These are phyloP conservation scores for Chelon labrosus DNA, from an alignment of 2,797 vertebrate species.

Conservation along the genomic window DNA sequence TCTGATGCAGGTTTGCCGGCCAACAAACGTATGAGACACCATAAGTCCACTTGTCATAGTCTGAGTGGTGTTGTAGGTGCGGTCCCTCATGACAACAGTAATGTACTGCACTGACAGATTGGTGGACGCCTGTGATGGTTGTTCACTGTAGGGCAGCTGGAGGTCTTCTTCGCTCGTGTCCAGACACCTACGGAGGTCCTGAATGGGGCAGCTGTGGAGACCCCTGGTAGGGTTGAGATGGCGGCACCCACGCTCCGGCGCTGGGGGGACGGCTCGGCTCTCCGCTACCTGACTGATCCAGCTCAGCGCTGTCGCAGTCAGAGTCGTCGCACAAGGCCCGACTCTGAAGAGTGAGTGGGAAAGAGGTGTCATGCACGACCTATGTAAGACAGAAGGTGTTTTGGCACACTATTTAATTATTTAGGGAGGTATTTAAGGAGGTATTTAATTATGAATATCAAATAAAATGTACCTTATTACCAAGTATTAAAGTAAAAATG, in stretches of 20 bases:
- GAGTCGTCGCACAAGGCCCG: constrained; percentile 90
- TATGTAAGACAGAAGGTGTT: background rate
- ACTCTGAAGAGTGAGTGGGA: constrained; percentile 64
- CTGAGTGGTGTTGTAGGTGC: constrained; percentile 67
- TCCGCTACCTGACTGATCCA: constrained; percentile 92
- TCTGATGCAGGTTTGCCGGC: constrained; percentile 65
- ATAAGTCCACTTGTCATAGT: constrained; percentile 73
- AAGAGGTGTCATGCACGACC: constrained; percentile 8
- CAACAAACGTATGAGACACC: constrained; percentile 72
- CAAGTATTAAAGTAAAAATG: too few species aligned
- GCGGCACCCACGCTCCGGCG: constrained; percentile 83
- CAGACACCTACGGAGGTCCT: constrained; percentile 72
- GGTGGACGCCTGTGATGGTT: constrained; percentile 63
- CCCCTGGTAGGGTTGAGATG: constrained; percentile 69
- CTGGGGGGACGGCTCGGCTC: constrained; percentile 90
- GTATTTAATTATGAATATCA: too few species aligned
- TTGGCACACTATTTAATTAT: background rate
- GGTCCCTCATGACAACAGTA: constrained; percentile 75
- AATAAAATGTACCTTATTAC: too few species aligned
- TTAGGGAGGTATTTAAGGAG: too few species aligned
- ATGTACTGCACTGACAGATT: constrained; percentile 74
- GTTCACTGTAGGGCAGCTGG: constrained; percentile 53
- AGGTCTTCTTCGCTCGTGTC: constrained; percentile 57
- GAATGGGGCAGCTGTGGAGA: constrained; percentile 68
- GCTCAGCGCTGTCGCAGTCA: constrained; percentile 93